Conservation (phyloP, 2,113 vertebrate species). For the Notarius quadriscutis region DNA sequence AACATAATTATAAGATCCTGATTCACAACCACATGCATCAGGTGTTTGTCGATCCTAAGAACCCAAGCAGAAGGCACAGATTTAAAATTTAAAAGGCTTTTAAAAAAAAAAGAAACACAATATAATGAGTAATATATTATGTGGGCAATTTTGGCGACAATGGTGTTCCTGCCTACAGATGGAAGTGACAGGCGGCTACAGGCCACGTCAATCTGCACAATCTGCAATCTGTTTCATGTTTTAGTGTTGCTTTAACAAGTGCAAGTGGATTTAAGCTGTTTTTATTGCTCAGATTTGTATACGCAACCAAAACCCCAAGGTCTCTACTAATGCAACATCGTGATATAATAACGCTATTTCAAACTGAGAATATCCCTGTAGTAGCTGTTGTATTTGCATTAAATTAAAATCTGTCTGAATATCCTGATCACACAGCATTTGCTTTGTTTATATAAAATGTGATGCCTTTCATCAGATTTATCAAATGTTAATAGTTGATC, state of each 20-base stretch:
- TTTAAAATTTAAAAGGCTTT: constrained; percentile 8
- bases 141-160: constrained; percentile 34
- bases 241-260: constrained; percentile 25
- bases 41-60: not conserved
- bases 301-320: constrained; percentile 2
- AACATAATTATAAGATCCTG: not conserved
- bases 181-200: constrained; percentile 41
- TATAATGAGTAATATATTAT: constrained; percentile 42
- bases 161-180: constrained; percentile 44
- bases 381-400: not conserved
- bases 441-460: not conserved
- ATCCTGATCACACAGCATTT: not conserved
- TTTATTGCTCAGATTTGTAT: not conserved
- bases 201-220: constrained; percentile 43
- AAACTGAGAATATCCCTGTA: not conserved
- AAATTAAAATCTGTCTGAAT: not conserved
- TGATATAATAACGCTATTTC: not conserved
- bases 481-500: not conserved
- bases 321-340: not conserved
- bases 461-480: not conserved
- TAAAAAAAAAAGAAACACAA: constrained; percentile 25
- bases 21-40: constrained; percentile 3
- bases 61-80: constrained; percentile 19
- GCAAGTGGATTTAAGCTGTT: not conserved
- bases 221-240: constrained; percentile 41